phyloP scores from a whole-genome alignment of 2,113 vertebrate species.

The Grammomys dolichurus region DNA sequence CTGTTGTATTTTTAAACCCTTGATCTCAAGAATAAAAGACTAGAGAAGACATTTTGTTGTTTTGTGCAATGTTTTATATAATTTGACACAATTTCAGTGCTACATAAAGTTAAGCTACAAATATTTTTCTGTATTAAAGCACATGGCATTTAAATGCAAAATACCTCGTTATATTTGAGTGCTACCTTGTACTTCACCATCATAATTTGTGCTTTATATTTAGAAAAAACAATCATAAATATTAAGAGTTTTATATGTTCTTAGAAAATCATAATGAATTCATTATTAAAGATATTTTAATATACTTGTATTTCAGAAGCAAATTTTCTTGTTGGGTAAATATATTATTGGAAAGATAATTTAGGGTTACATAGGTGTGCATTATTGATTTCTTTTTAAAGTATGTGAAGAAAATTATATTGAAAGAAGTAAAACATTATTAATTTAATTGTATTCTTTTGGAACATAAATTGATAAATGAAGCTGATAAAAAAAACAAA shows the following conservation, averaged over 20 bases:
- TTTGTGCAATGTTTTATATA: background rate
- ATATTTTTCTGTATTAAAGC: background rate
- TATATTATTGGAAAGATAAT: background rate
- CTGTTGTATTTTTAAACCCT: background rate
- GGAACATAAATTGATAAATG: background rate
- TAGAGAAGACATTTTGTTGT: background rate
- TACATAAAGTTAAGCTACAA: slow-evolving; percentile 22
- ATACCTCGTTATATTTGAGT: background rate
- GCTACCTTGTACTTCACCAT: background rate
- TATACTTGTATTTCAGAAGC: background rate
- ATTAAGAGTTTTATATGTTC: slow-evolving; percentile 10
- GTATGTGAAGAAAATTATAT: background rate
- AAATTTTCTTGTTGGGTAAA: slow-evolving; percentile 26
- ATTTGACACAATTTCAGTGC: background rate
- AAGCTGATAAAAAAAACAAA: background rate
- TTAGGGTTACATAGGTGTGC: background rate
- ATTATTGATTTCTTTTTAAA: slow-evolving; percentile 29
- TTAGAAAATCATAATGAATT: background rate
- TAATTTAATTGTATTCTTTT: slow-evolving; percentile 38
- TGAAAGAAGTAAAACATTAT: background rate
- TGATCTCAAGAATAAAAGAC: background rate
- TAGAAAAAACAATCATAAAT: slow-evolving; percentile 15
- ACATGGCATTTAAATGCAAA: slow-evolving; percentile 24
- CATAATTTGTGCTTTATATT: background rate
- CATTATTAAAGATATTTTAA: background rate